phyloP scores from a whole-genome alignment of 1,140 invertebrate species.

The Phenacoccus solenopsis region DNA sequence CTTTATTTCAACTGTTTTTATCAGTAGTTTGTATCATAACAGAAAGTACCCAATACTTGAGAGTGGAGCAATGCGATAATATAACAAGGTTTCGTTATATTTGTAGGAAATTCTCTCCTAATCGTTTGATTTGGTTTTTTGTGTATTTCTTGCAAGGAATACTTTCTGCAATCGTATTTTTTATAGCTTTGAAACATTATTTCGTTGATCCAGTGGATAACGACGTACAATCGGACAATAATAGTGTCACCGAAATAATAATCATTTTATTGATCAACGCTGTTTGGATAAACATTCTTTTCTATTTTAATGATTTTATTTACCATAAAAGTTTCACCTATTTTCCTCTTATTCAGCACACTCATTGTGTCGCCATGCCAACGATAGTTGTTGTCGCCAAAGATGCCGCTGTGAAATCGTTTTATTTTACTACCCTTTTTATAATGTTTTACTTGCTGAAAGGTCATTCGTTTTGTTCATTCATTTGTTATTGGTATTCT shows the following conservation, averaged over 20 bases:
- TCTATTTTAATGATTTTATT: not conserved
- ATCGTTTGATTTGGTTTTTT: not conserved
- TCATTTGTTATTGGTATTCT: not conserved
- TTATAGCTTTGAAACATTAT: not conserved
- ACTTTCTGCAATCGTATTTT: not conserved
- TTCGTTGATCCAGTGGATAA: not conserved
- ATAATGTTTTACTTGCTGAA: not conserved
- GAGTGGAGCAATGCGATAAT: not conserved
- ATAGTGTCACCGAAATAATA: not conserved
- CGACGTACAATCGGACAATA: not conserved
- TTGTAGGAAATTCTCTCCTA: not conserved
- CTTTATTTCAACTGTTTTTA: not conserved
- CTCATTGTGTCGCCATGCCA: not conserved
- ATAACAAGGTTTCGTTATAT: not conserved
- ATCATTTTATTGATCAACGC: not conserved
- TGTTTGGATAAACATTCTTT: not conserved
- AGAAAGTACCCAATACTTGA: not conserved
- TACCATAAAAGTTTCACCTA: conserved; percentile 7
- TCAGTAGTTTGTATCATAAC: not conserved
- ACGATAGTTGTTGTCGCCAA: not conserved
- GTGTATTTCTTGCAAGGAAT: conserved; percentile 1
- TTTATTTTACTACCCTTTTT: not conserved
- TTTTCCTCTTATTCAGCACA: not conserved
- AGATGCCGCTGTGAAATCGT: not conserved
- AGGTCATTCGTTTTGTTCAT: not conserved